Evolutionary conservation across 2,797 vertebrate species (phyloP).

Genomic region (Gobio occitaniae): DNA sequence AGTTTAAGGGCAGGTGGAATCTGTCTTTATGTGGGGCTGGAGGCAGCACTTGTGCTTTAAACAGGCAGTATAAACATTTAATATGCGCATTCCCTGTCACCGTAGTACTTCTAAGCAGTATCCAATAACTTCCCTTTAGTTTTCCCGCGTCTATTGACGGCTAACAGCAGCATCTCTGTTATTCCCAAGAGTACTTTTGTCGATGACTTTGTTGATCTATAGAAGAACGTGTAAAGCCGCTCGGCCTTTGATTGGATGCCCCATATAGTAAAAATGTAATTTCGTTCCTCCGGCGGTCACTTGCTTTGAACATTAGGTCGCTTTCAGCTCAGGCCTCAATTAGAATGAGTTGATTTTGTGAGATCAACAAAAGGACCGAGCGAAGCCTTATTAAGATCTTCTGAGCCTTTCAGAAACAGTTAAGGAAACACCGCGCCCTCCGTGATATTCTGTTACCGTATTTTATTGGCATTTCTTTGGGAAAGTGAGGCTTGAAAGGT

Average conservation of each 20-base stretch:
- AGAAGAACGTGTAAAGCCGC: conserved; percentile 73
- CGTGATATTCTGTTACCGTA: conserved; percentile 79
- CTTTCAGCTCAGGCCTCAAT: conserved; percentile 85
- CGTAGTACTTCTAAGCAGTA: conserved; percentile 58
- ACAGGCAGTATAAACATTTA: conserved; percentile 57
- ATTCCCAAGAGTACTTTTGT: conserved; percentile 76
- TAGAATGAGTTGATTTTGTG: conserved; percentile 83
- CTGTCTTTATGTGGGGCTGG: conserved; percentile 23
- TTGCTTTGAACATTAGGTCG: conserved; percentile 90
- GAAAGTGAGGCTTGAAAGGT: conserved; percentile 67
- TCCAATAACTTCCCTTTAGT: conserved; percentile 60
- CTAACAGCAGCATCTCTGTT: conserved; percentile 77
- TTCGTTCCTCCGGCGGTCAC: conserved; percentile 78
- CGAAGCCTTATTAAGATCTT: conserved; percentile 76
- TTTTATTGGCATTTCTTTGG: conserved; percentile 77
- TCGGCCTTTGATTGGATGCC: conserved; percentile 76
- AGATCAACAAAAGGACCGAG: conserved; percentile 81
- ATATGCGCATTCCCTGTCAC: conserved; percentile 48
- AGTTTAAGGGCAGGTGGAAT: conserved; percentile 35
- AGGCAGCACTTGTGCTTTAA: conserved; percentile 61
- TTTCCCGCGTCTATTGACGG: conserved; percentile 58
- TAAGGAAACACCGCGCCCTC: conserved; percentile 77
- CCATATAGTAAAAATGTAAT: conserved; percentile 77
- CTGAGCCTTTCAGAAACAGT: conserved; percentile 75
- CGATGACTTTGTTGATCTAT: conserved; percentile 82